Percentiles rank a stretch among this genome's conserved stretches.
Conservation (phyloP, 2,113 vertebrate species). For the Miniopterus natalensis region DNA sequence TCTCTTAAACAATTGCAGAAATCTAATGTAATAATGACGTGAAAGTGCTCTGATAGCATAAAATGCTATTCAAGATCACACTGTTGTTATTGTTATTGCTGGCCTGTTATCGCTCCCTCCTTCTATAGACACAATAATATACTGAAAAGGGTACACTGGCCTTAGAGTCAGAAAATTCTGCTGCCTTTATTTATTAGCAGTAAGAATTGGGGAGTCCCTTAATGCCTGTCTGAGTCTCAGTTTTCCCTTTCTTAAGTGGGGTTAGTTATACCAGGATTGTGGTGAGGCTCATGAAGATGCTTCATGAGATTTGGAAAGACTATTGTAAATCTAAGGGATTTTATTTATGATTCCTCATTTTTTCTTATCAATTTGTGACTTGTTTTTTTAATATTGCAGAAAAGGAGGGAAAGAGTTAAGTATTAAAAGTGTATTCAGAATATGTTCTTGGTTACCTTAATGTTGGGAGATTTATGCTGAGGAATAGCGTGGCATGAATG, state of each 20-base stretch:
- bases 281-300: neutral
- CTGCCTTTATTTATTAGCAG: neutral
- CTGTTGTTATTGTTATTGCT: neutral
- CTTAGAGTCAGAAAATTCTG: neutral
- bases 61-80: neutral
- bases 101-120: neutral
- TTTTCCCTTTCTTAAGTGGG: neutral
- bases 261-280: neutral
- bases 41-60: neutral
- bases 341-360: conserved; percentile 33
- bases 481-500: neutral
- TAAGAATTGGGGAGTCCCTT: neutral
- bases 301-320: neutral
- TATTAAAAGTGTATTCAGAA: neutral
- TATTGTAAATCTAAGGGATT: neutral
- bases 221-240: neutral
- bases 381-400: conserved; percentile 1
- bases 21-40: neutral
- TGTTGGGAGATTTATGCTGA: neutral
- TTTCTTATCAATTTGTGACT: neutral
- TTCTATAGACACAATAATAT: neutral
- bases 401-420: neutral
- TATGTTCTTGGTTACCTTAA: neutral
- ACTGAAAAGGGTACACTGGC: neutral
- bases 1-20: neutral